These are phyloP conservation scores for Drosophila sp. DNA, from an alignment of 1,140 invertebrate genomes.

Conservation along the genomic window DNA sequence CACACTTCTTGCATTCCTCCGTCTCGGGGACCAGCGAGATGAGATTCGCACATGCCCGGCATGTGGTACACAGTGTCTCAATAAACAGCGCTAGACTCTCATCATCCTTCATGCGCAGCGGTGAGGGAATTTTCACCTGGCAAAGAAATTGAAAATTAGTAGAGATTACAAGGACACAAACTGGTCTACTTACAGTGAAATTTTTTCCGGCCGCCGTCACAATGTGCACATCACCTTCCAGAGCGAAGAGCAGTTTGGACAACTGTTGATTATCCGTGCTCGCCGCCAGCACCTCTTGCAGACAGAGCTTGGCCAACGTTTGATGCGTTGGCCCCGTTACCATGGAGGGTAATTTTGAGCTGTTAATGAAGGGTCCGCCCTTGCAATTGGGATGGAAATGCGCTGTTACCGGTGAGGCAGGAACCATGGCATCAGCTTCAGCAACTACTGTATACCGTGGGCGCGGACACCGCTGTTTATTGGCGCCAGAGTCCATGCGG, in stretches of 20 bases:
- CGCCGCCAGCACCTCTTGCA: conserved; percentile 80
- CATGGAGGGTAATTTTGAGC: conserved; percentile 79
- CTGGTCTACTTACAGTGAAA: conserved; percentile 67
- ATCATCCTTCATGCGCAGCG: conserved; percentile 76
- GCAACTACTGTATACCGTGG: conserved; percentile 67
- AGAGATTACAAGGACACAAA: not conserved
- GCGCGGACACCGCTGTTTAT: conserved; percentile 68
- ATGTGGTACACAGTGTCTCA: conserved; percentile 80
- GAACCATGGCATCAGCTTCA: conserved; percentile 75
- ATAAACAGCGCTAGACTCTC: conserved; percentile 79
- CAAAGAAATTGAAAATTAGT: not conserved
- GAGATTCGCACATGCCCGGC: conserved; percentile 81
- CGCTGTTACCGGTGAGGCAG: conserved; percentile 78
- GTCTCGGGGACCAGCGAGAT: conserved; percentile 79
- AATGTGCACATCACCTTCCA: conserved; percentile 81
- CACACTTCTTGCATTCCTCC: conserved; percentile 82
- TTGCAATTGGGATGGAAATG: conserved; percentile 84
- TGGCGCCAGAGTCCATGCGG: conserved; percentile 71
- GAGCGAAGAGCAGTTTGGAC: conserved; percentile 72
- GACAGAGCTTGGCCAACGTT: conserved; percentile 82
- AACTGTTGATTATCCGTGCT: conserved; percentile 81
- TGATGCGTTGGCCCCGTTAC: conserved; percentile 83
- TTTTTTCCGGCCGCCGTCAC: conserved; percentile 83
- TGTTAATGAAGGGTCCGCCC: conserved; percentile 84
- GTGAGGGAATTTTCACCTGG: conserved; percentile 81